Conservation (phyloP, 2,888 invertebrate genomes). For the Lomographa bimaculata region DNA sequence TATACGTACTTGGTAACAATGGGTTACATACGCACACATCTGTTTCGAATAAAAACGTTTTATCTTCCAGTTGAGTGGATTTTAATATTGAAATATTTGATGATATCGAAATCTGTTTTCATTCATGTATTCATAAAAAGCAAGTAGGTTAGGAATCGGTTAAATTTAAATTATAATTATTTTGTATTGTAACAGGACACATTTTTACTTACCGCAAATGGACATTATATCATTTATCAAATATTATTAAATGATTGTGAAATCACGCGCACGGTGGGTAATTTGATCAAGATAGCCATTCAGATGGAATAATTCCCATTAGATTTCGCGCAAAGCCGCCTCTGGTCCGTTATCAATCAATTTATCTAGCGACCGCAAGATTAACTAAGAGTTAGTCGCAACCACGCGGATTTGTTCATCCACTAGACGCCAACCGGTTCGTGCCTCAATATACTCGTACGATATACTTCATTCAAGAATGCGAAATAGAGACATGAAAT, state of each 20-base stretch:
- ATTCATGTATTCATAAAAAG: conserved; percentile 17
- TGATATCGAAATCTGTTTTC: conserved; percentile 5
- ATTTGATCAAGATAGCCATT: conserved; percentile 58
- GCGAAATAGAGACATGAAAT: conserved; percentile 27
- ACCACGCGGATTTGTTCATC: conserved; percentile 65
- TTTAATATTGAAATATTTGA: conserved; percentile 10
- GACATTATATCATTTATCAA: conserved; percentile 41
- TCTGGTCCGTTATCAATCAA: conserved; percentile 73
- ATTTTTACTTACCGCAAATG: conserved; percentile 5
- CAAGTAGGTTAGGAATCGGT: conserved; percentile 7
- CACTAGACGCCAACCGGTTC: conserved; percentile 62
- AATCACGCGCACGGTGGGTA: conserved; percentile 49
- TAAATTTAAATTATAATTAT: conserved; percentile 3
- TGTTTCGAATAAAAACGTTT: conserved; percentile 14
- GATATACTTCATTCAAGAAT: conserved; percentile 54
- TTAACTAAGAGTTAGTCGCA: conserved; percentile 43
- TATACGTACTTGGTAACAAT: conserved; percentile 17
- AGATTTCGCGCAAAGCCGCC: conserved; percentile 67
- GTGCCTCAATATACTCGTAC: conserved; percentile 57
- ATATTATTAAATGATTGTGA: conserved; percentile 49
- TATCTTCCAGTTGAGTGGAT: conserved; percentile 8
- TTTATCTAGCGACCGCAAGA: conserved; percentile 59
- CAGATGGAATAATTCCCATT: conserved; percentile 66
- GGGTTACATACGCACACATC: conserved; percentile 11
- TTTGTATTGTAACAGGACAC: conserved; percentile 15